Evolutionary conservation across 2,113 vertebrate species (phyloP), one percentile per base, ranked within the genome.

Genomic region (Micromys minutus): DNA sequence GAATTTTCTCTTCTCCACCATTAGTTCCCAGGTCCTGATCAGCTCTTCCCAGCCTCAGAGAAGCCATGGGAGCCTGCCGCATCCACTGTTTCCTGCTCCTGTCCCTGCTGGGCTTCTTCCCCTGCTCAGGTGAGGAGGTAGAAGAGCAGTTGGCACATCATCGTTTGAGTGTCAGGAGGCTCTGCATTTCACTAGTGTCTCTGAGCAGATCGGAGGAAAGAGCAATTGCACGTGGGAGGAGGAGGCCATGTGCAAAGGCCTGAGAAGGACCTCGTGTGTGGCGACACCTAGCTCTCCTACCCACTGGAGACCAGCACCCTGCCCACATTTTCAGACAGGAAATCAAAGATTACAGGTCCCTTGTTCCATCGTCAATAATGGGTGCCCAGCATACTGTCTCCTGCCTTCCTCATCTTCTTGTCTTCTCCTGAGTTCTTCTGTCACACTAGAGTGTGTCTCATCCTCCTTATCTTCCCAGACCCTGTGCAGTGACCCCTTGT

Each of bases 21-120:
- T 59, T 63, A 45, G 11, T 52, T 42, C 57, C 93, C 93, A 97
- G 96, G 75, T 55, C 50, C 80, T 39, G 34, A 12, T 22, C 93
- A 13, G 59, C 19, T 36, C 52, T 63, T 45, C 15, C 88, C 22
- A 13, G 3, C 16, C 26, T 50, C 50, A 3, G 12, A 12, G 76
- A 81, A 88, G 94, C 45, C 96, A 97, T 97, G 97, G 67, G 81
- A 26, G 3, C 47, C 76, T 19, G 11, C 26, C 26, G 0, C 5
- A 0, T 39, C 22, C 90, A 17, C 26, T 0, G 19, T 26, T 13
- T 87, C 26, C 87, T 96, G 61, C 19, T 94, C 12, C 26, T 96
- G 69, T 19, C 94, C 1, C 77, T 97, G n/a, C 76, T 97, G 3
- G 79, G 89, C 74, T 31, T 75, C 74, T 13, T 3, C 24, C 42